phyloP scores from a whole-genome alignment of 1,140 invertebrate species.

The Aradophagus sp. region DNA sequence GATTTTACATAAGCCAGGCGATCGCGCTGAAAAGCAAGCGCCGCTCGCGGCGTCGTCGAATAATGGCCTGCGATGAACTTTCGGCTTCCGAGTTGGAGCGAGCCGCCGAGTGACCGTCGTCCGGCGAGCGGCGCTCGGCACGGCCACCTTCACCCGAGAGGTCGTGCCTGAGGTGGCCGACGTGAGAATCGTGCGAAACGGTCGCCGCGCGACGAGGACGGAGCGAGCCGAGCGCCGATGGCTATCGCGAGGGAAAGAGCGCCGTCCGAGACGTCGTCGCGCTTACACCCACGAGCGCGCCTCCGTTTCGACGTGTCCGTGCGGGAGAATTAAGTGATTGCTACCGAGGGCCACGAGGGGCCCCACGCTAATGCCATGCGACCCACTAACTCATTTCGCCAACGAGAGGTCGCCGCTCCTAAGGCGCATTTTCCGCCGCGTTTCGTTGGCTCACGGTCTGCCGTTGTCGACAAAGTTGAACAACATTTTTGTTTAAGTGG shows the following conservation, averaged over 20 bases:
- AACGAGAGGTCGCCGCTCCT: slow-evolving; percentile 1
- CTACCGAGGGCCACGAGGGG: slow-evolving; percentile 37
- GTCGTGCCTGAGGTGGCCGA: slow-evolving; percentile 71
- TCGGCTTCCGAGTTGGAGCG: slow-evolving; percentile 64
- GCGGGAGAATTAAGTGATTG: slow-evolving; percentile 56
- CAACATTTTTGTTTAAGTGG: no score
- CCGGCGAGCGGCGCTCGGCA: slow-evolving; percentile 58
- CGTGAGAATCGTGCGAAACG: slow-evolving; percentile 72
- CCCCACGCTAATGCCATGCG: slow-evolving; percentile 21
- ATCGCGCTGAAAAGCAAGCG: slow-evolving; percentile 21
- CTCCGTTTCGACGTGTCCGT: slow-evolving; percentile 33
- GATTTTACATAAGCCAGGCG: slow-evolving; percentile 9
- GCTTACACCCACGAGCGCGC: slow-evolving; percentile 45
- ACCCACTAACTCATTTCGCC: slow-evolving; percentile 38
- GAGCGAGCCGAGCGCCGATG: slow-evolving; percentile 35
- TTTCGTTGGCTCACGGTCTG: slow-evolving; percentile 2
- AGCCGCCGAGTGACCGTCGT: slow-evolving; percentile 65
- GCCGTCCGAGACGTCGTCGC: slow-evolving; percentile 54
- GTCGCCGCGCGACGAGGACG: slow-evolving; percentile 38
- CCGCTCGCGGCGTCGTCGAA: slow-evolving; percentile 49
- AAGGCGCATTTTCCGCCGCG: slow-evolving; percentile 2
- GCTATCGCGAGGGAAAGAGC: slow-evolving; percentile 51
- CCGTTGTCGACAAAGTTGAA: no score
- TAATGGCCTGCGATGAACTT: slow-evolving; percentile 65
- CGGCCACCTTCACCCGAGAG: slow-evolving; percentile 60